phyloP scores from a whole-genome alignment of 2,888 invertebrate species.

The Noctua pronuba region DNA sequence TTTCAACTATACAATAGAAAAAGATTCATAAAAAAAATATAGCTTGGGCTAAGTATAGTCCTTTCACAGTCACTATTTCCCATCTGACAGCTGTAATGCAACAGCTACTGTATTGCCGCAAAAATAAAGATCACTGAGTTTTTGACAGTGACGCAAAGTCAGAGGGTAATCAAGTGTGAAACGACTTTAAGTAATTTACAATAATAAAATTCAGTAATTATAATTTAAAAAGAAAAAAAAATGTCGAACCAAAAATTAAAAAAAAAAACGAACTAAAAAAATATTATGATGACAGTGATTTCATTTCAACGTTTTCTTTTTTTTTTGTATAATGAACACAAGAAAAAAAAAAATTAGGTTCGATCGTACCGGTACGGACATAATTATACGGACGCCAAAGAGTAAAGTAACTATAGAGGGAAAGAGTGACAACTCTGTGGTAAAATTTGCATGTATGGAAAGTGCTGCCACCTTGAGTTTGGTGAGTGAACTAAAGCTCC shows the following conservation, averaged over 20 bases:
- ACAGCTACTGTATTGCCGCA: neutral
- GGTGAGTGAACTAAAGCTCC: too few relatives aligned
- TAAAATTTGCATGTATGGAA: too few relatives aligned
- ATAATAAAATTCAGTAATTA: neutral
- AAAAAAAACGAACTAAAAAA: neutral
- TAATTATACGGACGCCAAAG: too few relatives aligned
- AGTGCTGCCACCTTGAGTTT: too few relatives aligned
- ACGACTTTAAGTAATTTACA: neutral
- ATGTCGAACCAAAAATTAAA: neutral
- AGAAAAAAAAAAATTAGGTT: neutral
- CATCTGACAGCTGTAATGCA: neutral
- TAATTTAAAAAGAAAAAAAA: neutral
- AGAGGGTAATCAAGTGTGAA: neutral
- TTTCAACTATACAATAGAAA: conserved; percentile 22
- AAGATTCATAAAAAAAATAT: conserved; percentile 17
- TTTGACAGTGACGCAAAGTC: neutral
- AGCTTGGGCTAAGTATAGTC: conserved; percentile 15
- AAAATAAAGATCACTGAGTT: neutral
- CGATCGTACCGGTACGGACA: neutral
- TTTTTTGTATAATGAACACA: neutral
- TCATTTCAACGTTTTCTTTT: conserved; percentile 1
- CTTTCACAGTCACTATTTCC: neutral
- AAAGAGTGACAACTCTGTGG: too few relatives aligned
- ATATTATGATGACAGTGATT: neutral
- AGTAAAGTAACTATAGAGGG: too few relatives aligned